Evolutionary conservation across 1,140 invertebrate species (phyloP).

Genomic region (Pteromalus puparum): DNA sequence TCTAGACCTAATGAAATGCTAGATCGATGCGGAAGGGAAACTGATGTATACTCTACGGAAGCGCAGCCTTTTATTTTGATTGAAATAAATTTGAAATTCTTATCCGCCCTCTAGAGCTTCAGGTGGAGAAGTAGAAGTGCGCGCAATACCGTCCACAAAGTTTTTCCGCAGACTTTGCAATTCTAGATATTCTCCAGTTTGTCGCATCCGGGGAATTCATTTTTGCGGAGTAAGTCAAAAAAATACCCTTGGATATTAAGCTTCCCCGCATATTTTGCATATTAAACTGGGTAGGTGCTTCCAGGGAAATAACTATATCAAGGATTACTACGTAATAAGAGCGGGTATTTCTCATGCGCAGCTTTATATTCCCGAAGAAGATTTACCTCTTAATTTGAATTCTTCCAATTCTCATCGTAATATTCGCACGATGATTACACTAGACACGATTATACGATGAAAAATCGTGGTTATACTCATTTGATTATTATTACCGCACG

Average conservation of each 20-base stretch:
- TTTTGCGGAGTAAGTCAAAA: background rate
- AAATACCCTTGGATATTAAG: background rate
- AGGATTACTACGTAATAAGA: background rate
- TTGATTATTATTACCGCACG: no score
- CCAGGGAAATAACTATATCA: background rate
- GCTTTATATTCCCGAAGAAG: no score
- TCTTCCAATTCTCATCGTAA: no score
- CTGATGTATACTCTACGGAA: background rate
- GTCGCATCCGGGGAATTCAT: background rate
- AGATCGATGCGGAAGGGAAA: background rate
- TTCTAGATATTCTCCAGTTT: constrained; percentile 1
- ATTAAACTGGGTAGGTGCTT: background rate
- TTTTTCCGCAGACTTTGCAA: constrained; percentile 3
- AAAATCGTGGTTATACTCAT: no score
- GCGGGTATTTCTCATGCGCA: no score
- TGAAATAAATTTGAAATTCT: constrained; percentile 5
- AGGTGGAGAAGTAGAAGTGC: background rate
- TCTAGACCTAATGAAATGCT: background rate
- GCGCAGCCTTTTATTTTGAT: background rate
- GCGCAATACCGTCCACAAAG: background rate
- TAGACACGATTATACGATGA: no score
- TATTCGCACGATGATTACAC: no score
- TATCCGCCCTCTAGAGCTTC: background rate
- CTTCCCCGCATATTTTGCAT: background rate
- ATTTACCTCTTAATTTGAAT: background rate